These are phyloP conservation scores for Crax fasciolata DNA, from an alignment of 2,797 vertebrate species.

Conservation along the genomic window DNA sequence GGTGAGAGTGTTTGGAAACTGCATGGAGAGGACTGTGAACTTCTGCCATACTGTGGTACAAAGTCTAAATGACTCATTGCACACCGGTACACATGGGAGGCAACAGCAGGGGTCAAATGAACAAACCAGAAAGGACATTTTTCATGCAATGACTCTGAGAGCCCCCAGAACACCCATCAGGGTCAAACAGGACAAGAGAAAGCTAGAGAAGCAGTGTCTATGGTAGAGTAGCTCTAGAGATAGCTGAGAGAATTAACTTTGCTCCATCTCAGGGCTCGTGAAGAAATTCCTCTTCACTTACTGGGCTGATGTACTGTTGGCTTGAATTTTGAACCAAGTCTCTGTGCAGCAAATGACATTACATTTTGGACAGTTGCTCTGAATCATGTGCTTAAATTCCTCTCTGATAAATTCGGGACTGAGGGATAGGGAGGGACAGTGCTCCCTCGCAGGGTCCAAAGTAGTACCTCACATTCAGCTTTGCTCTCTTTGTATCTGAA, in stretches of 20 bases:
- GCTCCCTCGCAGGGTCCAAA: not conserved
- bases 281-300: not conserved
- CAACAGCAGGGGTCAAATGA: not conserved
- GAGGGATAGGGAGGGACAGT: not conserved
- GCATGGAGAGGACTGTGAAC: not conserved
- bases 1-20: not conserved
- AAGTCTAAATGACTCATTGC: not conserved
- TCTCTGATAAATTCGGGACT: not conserved
- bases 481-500: not conserved
- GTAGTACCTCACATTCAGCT: not conserved
- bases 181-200: not conserved
- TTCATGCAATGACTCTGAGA: not conserved
- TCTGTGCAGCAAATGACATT: not conserved
- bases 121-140: not conserved
- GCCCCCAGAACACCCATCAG: not conserved
- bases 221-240: not conserved
- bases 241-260: not conserved
- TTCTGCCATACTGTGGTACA: not conserved
- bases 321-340: not conserved
- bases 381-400: not conserved
- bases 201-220: not conserved
- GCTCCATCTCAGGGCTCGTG: not conserved
- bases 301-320: not conserved
- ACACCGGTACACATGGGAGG: not conserved
- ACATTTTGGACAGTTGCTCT: not conserved